Base-by-base conservation (phyloP, 1,140 invertebrate species). In the Brachionus angularis region DNA sequence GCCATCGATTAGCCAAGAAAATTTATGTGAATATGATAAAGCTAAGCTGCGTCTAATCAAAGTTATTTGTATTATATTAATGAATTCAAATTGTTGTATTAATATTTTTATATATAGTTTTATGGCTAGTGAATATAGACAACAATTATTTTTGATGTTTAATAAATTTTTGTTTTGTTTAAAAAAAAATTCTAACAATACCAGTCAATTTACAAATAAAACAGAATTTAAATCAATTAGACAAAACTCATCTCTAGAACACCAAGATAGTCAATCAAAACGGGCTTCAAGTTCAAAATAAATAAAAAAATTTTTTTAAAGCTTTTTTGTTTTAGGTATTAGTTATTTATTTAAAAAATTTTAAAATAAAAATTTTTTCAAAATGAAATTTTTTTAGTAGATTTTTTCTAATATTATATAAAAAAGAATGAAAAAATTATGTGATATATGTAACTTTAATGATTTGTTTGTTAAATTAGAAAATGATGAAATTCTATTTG, bases 31-130 rank as follows among this genome's bases (percentile, higher is more conserved):
- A 3, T 70, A 70, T 44, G 46, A 50, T n/a, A 50, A 42, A 44
- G 3, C 14, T 7, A 36, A 42, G 27, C 8, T 50, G 18, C 25
- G 31, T 29, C 44, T 70, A 39, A 52, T 70, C 14, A 70, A 70
- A 70, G 33, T 70, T 27, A 21, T 70, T 29, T 70, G 67, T 53
- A 70, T 70, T 29, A 70, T 70, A 16, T 53, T 70, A 27, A 70
- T 70, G 67, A 70, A 70, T 70, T 50, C 31, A 27, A 70, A 70
- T 44, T 50, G 46, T 44, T 34, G 46, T 29, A 31, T 70, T 34
- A 70, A 70, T 42, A 70, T 70, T 21, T 36, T 70, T 53, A 70
- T 70, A 3, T 70, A 70, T 53, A 50, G 46, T 18, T 39, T 70
- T 39, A 70, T 50, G 46, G 67, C 67, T 25, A 70, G 46, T 29